A percentile compares a stretch with the other conserved stretches of the same genome.
Evolutionary conservation across 2,888 invertebrate genomes (phyloP).

Genomic region (Parapristionchus giblindavisi): DNA sequence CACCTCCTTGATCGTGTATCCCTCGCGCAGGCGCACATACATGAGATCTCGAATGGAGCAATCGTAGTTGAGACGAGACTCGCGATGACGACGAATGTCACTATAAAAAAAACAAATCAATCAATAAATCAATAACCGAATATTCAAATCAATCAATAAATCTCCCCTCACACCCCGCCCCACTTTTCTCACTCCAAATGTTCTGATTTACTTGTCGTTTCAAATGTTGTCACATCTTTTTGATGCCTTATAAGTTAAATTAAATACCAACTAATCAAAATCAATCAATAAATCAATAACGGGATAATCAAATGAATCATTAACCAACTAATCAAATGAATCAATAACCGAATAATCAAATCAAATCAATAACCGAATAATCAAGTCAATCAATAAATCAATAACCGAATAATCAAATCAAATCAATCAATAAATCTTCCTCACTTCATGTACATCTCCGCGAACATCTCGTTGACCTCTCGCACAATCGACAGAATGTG

Average conservation of each 20-base stretch:
- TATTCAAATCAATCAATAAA: not conserved
- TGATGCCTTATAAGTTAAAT: too few species aligned
- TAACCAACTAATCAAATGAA: not conserved
- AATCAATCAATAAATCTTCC: constrained; percentile 19
- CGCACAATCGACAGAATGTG: constrained; percentile 50
- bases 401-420: not conserved
- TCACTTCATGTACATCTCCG: constrained; percentile 51
- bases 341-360: too few species aligned
- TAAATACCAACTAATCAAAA: too few species aligned
- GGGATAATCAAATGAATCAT: not conserved
- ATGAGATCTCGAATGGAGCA: constrained; percentile 76
- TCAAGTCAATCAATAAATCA: not conserved
- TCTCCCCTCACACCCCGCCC: not conserved
- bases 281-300: not conserved
- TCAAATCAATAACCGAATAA: not conserved
- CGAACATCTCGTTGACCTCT: constrained; percentile 74
- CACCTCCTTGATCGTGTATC: constrained; percentile 77
- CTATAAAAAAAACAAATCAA: not conserved
- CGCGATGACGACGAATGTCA: constrained; percentile 43
- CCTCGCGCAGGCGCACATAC: constrained; percentile 81
- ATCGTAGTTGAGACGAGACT: constrained; percentile 41
- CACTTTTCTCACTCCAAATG: too few species aligned
- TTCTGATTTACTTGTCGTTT: too few species aligned
- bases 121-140: not conserved
- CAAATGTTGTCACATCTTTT: too few species aligned